Evolutionary conservation across 2,888 invertebrate genomes (phyloP), one percentile per base, ranked within the genome.

Genomic region (Urechis unicinctus): DNA sequence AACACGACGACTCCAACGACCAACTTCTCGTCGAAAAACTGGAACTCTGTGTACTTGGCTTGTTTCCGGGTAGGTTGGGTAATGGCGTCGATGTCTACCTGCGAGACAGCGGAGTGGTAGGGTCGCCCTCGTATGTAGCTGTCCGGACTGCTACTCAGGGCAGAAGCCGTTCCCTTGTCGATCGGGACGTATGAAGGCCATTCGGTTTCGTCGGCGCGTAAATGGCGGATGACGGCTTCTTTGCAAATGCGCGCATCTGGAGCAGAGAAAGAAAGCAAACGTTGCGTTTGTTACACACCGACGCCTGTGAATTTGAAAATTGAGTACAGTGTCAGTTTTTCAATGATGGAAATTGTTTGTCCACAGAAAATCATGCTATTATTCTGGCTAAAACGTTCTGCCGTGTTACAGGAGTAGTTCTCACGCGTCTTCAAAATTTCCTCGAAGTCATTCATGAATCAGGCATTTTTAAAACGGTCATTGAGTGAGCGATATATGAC

Each of bases 201-300:
- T 2, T 24, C 24, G 6, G n/a, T 22, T 17, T 53, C 53, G 6
- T 28, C 22, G 24, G n/a, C 24, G 29, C 56, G n/a, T n/a, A n/a
- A 29, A 45, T 59, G 59, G 22, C 44, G 50, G 28, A 59, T 50
- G 30, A 59, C 51, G 0, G 59, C 56, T 42, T 59, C 59, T 13
- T 50, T 13, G 36, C 59, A 59, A 6, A 56, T 42, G 9, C 53
- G 47, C 25, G 53, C 50, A n/a, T 52, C 59, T 59, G 47, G 28
- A 48, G 48, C 9, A n/a, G n/a, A n/a, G n/a, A n/a, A n/a, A n/a
- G n/a, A n/a, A n/a, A n/a, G n/a, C n/a, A n/a, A n/a, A n/a, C n/a
- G n/a, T n/a, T n/a, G n/a, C n/a, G n/a, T n/a, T n/a, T n/a, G n/a
- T n/a, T n/a, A n/a, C n/a, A n/a, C n/a, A n/a, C n/a, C n/a, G n/a